These are phyloP conservation scores for Iguana delicatissima DNA, from an alignment of 2,797 vertebrate species.

Conservation along the genomic window DNA sequence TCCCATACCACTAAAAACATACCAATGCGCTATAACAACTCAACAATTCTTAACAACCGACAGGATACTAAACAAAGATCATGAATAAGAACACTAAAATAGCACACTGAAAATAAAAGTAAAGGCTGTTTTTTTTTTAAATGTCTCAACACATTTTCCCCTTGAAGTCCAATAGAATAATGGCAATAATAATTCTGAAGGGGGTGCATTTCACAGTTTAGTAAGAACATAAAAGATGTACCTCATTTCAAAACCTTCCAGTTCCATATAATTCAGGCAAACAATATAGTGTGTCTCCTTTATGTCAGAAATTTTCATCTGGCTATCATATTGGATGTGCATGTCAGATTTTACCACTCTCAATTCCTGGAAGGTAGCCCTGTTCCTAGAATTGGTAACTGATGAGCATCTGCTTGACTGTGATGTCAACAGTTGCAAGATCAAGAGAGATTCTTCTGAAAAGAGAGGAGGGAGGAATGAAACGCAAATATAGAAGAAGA, in stretches of 20 bases:
- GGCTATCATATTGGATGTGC: slow-evolving; percentile 9
- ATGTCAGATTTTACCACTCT: background rate
- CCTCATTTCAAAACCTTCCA: background rate
- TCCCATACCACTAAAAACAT: too few species aligned
- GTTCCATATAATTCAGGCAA: background rate
- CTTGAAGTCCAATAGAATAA: background rate
- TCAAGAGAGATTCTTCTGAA: background rate
- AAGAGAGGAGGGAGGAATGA: background rate
- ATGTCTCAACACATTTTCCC: too few species aligned
- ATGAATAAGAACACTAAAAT: too few species aligned
- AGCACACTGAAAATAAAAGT: background rate
- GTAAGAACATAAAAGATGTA: background rate
- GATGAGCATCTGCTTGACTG: background rate
- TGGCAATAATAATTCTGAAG: background rate
- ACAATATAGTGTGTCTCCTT: background rate
- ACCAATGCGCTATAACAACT: too few species aligned
- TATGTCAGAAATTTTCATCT: background rate
- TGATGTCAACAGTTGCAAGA: background rate
- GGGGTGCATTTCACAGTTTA: background rate
- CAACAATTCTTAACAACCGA: too few species aligned
- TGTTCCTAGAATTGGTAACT: slow-evolving; percentile 8
- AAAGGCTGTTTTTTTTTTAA: background rate
- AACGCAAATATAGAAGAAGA: background rate
- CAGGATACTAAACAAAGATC: too few species aligned
- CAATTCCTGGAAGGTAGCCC: slow-evolving; percentile 5